These are phyloP conservation scores for Anoura caudifer DNA, from an alignment of 2,113 vertebrate genomes.

Conservation along the genomic window DNA sequence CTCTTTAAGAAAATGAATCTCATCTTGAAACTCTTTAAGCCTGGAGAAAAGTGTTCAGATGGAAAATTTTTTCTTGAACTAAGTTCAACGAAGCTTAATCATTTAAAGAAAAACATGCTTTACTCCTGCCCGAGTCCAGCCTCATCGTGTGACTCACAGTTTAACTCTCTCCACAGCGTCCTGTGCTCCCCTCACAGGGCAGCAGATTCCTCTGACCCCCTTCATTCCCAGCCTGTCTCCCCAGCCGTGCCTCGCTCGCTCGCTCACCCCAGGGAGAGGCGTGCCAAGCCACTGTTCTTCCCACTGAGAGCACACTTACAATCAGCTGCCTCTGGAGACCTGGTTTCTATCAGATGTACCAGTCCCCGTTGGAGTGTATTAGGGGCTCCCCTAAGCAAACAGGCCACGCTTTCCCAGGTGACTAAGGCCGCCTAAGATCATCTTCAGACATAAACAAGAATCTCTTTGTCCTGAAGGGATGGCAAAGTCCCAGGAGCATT, in stretches of 20 bases:
- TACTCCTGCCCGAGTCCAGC: not conserved
- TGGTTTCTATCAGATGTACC: not conserved
- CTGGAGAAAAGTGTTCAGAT: not conserved
- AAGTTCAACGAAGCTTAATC: constrained; percentile 59
- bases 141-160: not conserved
- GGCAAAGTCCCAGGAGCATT: not conserved
- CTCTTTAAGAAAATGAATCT: constrained; percentile 51
- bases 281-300: not conserved
- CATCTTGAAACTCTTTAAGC: constrained; percentile 17
- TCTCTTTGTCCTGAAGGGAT: not conserved
- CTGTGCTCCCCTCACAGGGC: not conserved
- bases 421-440: not conserved
- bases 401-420: not conserved
- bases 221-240: not conserved
- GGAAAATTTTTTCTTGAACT: constrained; percentile 44
- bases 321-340: not conserved
- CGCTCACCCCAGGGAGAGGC: not conserved
- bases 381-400: not conserved
- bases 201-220: not conserved
- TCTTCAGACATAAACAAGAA: not conserved
- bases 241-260: not conserved
- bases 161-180: not conserved
- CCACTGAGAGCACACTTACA: not conserved
- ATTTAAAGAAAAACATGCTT: constrained; percentile 59
- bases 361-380: not conserved